Base-by-base conservation (phyloP, 1,140 invertebrate species). In the Heliconius hermathena region DNA sequence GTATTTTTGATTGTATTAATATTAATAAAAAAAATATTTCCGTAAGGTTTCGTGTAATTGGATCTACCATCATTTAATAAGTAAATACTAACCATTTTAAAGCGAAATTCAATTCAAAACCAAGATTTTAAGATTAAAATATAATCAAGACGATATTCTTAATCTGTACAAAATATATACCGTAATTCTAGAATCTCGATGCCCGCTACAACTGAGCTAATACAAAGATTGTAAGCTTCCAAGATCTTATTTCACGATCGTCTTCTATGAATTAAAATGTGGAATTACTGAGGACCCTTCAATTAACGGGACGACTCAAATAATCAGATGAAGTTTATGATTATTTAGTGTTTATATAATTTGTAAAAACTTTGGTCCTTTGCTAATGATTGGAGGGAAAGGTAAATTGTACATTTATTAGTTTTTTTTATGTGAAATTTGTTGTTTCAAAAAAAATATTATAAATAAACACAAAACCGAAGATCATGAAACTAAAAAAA, bases 271-370 rank as follows among this genome's bases (percentile, higher is more conserved):
- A 80, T 70, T 76, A 72, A 80, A 80, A 80, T 54, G 41, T 49
- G 3, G 73, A 76, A 70, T 80, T 76, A 74, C 72, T 41, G 72
- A 57, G 74, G 79, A 73, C 78, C 79, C 81, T 76, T 77, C 78
- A 82, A 82, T 79, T 82, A 79, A 79, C n/a, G 71, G 18, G 78
- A 76, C 20, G 75, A 79, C 78, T 79, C 54, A 77, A 82, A 79
- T 79, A 79, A 79, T 82, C 77, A 77, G 74, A 26, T 74, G 26
- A 57, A 52, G 79, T 33, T 78, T 81, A 54, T 0, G 74, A 81
- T 83, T 78, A 81, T 77, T 41, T 74, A 33, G 29, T 4, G 29
- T 33, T 33, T 4, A 33, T 33, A 6, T 33, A 33, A 33, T 33
- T 33, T 33, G 33, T 33, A 33, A 33, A 33, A 33, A 33, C 33